These are phyloP conservation scores for Aphidius gifuensis DNA, from an alignment of 1,140 invertebrate genomes.

Conservation along the genomic window DNA sequence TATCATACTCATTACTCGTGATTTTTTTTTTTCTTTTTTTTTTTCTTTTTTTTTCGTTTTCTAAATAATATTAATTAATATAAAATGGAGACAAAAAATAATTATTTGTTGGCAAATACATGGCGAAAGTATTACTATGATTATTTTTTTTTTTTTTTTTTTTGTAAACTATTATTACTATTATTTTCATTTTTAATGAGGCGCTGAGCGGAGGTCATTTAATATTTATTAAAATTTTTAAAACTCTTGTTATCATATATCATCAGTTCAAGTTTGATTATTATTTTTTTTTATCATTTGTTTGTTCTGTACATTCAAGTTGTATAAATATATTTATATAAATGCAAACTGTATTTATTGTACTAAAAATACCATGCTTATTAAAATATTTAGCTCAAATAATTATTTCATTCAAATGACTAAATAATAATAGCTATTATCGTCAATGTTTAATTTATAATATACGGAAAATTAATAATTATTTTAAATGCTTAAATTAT, in stretches of 20 bases:
- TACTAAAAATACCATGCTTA: conserved; percentile 41
- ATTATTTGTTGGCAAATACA: conserved; percentile 55
- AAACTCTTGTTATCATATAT: no score
- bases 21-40: conserved; percentile 28
- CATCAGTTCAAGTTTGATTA: no score
- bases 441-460: background rate
- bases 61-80: conserved; percentile 49
- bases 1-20: conserved; percentile 47
- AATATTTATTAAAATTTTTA: conserved; percentile 20
- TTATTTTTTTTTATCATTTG: conserved; percentile 26
- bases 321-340: conserved; percentile 20
- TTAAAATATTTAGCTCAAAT: conserved; percentile 8
- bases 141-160: conserved; percentile 20
- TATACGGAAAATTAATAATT: no score
- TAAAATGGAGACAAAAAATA: conserved; percentile 48
- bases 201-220: conserved; percentile 49
- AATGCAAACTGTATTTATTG: conserved; percentile 26
- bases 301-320: conserved; percentile 44
- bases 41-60: conserved; percentile 21
- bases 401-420: background rate
- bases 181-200: conserved; percentile 37
- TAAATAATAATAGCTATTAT: conserved; percentile 4
- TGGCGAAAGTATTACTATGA: conserved; percentile 50
- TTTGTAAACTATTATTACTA: conserved; percentile 19
- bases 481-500: no score